These are phyloP conservation scores for Iselma pallidipennis DNA, from an alignment of 2,888 invertebrate genomes.

Conservation along the genomic window DNA sequence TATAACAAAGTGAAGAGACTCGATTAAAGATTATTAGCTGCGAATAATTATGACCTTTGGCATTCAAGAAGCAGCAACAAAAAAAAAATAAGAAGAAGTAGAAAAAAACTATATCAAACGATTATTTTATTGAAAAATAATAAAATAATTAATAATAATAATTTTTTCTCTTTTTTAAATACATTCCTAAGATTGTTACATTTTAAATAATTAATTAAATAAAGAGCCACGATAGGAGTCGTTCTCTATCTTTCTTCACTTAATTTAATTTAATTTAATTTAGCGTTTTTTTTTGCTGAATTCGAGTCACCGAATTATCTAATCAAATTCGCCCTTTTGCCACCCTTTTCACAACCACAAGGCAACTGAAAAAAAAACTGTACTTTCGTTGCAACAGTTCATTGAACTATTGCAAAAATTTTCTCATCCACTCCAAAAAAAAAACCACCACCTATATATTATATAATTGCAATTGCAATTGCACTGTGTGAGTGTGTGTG, in stretches of 20 bases:
- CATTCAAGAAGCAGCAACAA: background rate
- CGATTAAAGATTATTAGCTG: conserved; percentile 22
- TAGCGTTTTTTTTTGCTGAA: no score
- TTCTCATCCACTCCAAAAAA: background rate
- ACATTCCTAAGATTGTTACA: background rate
- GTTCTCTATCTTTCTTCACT: no score
- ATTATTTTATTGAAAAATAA: conserved; percentile 14
- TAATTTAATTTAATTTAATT: background rate
- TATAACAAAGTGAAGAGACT: conserved; percentile 16
- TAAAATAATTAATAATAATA: conserved; percentile 5
- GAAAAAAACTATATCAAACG: conserved; percentile 7
- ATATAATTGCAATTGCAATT: background rate
- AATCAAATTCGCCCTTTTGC: background rate
- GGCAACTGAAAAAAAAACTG: background rate
- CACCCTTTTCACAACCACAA: background rate
- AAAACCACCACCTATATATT: no score
- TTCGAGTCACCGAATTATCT: background rate
- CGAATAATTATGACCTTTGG: conserved; percentile 23
- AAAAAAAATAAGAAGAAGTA: background rate
- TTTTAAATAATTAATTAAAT: background rate
- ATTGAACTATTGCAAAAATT: background rate
- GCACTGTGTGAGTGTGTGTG: background rate
- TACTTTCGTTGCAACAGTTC: background rate
- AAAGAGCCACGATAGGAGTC: no score
- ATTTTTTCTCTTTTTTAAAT: no score